Conservation (phyloP, 1,140 invertebrate genomes). For the Dendrolimus punctatus region DNA sequence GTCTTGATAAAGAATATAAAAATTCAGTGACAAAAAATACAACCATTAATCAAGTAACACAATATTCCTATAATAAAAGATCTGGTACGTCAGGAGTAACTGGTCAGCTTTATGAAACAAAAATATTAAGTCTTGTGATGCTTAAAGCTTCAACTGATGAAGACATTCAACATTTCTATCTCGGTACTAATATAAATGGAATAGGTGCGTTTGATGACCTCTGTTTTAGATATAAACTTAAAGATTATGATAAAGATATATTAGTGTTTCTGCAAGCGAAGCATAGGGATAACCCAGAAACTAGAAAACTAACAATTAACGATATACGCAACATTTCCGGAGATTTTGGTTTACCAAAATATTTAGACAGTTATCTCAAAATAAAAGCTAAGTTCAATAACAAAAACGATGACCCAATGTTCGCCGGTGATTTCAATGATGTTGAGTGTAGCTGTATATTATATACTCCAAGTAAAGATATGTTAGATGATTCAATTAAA, state of each 20-base stretch:
- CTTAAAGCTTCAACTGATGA: conserved; percentile 11
- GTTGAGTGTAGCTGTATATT: conserved; percentile 15
- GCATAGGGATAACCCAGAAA: conserved; percentile 5
- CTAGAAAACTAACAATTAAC: conserved; percentile 1
- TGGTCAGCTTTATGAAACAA: conserved; percentile 19
- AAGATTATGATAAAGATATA: conserved; percentile 1
- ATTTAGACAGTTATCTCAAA: conserved; percentile 16
- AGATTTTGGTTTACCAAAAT: conserved; percentile 10
- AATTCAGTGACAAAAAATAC: background rate
- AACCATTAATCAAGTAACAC: background rate
- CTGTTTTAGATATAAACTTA: conserved; percentile 10
- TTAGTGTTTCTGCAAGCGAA: conserved; percentile 8
- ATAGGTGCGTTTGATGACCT: conserved; percentile 17
- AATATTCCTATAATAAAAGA: conserved; percentile 4
- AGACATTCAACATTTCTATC: conserved; percentile 12
- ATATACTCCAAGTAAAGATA: conserved; percentile 13
- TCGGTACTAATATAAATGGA: conserved; percentile 14
- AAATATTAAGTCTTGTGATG: conserved; percentile 13
- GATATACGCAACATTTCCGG: conserved; percentile 2
- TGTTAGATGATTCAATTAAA: conserved; percentile 5
- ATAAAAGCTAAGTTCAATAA: conserved; percentile 10
- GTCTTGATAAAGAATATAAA: background rate
- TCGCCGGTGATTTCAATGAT: conserved; percentile 10
- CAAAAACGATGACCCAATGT: conserved; percentile 7
- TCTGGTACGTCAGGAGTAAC: conserved; percentile 13